phyloP scores from a whole-genome alignment of 2,797 vertebrate genomes.

The Hoplostethus mediterraneus region DNA sequence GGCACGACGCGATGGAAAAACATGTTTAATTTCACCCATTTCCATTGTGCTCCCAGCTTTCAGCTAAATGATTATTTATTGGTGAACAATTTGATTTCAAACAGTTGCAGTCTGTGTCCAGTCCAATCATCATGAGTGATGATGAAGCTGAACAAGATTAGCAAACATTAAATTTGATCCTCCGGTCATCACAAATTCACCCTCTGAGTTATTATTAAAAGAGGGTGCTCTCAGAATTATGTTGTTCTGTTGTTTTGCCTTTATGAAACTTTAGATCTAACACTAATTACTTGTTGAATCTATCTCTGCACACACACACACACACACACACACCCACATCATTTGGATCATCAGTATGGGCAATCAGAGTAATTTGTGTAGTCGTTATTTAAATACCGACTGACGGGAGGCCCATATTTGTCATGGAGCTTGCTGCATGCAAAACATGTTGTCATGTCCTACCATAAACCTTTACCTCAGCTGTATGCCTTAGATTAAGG shows the following conservation, averaged over 20 bases:
- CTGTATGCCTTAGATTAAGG: not conserved
- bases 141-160: not conserved
- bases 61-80: not conserved
- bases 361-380: conserved; percentile 54
- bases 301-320: not conserved
- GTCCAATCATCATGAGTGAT: not conserved
- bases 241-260: not conserved
- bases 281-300: not conserved
- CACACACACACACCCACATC: not conserved
- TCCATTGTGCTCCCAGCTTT: no score
- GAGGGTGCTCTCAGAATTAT: not conserved
- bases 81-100: conserved; percentile 1
- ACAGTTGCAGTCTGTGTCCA: not conserved
- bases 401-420: conserved; percentile 43
- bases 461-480: not conserved
- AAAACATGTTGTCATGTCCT: conserved; percentile 29
- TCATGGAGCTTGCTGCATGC: conserved; percentile 38
- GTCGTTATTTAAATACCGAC: conserved; percentile 45
- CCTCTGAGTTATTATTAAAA: no score
- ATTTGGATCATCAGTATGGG: not conserved
- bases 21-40: not conserved
- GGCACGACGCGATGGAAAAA: not conserved
- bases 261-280: not conserved
- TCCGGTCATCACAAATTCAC: not conserved
- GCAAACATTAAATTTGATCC: not conserved